Percentiles rank a stretch among this genome's conserved stretches.
These are phyloP conservation scores for Metalampra italica DNA, from an alignment of 2,888 invertebrate species.

Conservation along the genomic window DNA sequence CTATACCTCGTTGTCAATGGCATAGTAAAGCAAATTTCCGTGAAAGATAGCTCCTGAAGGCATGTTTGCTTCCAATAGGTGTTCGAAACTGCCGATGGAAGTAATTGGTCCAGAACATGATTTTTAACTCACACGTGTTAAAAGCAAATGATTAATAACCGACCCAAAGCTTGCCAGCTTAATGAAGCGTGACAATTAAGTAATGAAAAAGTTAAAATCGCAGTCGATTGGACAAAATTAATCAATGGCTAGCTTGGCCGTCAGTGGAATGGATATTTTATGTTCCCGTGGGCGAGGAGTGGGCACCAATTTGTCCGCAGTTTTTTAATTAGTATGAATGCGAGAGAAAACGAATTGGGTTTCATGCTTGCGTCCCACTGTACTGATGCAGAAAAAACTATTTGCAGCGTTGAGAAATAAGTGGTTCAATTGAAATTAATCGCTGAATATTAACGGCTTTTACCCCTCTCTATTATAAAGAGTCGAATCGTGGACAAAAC, in stretches of 20 bases:
- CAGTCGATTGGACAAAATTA: constrained; percentile 70
- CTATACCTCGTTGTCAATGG: too few relatives aligned
- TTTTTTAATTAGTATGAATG: constrained; percentile 75
- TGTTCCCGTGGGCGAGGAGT: constrained; percentile 70
- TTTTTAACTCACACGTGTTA: too few relatives aligned
- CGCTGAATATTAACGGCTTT: too few relatives aligned
- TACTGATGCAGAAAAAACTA: neutral
- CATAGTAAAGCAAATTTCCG: too few relatives aligned
- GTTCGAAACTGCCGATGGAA: too few relatives aligned
- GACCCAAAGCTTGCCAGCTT: constrained; percentile 34
- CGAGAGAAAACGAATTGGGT: constrained; percentile 65
- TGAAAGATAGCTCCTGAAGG: too few relatives aligned
- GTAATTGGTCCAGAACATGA: too few relatives aligned
- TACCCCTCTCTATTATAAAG: too few relatives aligned
- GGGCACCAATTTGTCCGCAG: constrained; percentile 73
- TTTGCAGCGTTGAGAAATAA: neutral
- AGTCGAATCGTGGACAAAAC: too few relatives aligned
- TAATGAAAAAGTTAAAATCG: constrained; percentile 63
- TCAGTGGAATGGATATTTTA: constrained; percentile 72
- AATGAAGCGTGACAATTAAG: constrained; percentile 65
- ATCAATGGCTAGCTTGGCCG: constrained; percentile 58
- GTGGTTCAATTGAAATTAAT: neutral
- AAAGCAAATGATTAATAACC: neutral
- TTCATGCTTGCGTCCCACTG: constrained; percentile 45
- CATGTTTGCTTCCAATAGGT: too few relatives aligned